phyloP scores from a whole-genome alignment of 2,888 invertebrate genomes.

The Gastrophysa polygoni region DNA sequence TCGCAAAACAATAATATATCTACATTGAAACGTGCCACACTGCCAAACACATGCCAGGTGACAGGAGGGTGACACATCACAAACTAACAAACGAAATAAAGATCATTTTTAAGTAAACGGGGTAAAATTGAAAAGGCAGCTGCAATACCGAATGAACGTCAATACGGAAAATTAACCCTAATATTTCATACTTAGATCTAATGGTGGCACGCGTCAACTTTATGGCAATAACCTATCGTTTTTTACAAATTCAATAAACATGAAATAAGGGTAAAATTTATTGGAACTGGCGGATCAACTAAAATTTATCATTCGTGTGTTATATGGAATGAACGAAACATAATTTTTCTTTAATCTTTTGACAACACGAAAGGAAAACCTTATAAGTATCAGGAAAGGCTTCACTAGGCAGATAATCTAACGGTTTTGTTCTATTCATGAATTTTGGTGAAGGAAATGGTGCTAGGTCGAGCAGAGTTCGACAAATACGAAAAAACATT shows the following conservation, averaged over 20 bases:
- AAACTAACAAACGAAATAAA: slow-evolving; percentile 49
- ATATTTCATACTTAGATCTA: slow-evolving; percentile 2
- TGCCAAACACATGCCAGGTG: slow-evolving; percentile 3
- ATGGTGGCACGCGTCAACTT: slow-evolving; percentile 1
- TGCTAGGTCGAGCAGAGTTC: too few species aligned
- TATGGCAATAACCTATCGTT: background rate
- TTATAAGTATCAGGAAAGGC: too few species aligned
- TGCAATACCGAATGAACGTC: slow-evolving; percentile 19
- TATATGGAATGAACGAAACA: too few species aligned
- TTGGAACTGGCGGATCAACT: too few species aligned
- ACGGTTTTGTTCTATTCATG: too few species aligned
- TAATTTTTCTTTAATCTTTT: too few species aligned
- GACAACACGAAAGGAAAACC: too few species aligned
- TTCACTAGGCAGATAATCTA: too few species aligned
- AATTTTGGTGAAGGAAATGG: too few species aligned
- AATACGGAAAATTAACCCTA: slow-evolving; percentile 25
- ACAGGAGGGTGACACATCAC: slow-evolving; percentile 43
- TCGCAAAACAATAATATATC: slow-evolving; percentile 40
- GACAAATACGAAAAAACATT: too few species aligned
- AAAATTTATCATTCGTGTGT: too few species aligned
- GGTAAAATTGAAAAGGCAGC: slow-evolving; percentile 47
- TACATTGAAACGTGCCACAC: background rate
- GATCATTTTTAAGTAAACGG: slow-evolving; percentile 46
- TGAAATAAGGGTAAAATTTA: background rate
- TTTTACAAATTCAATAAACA: slow-evolving; percentile 1